Conservation (phyloP, 1,140 invertebrate genomes). For the Drusus annulatus region DNA sequence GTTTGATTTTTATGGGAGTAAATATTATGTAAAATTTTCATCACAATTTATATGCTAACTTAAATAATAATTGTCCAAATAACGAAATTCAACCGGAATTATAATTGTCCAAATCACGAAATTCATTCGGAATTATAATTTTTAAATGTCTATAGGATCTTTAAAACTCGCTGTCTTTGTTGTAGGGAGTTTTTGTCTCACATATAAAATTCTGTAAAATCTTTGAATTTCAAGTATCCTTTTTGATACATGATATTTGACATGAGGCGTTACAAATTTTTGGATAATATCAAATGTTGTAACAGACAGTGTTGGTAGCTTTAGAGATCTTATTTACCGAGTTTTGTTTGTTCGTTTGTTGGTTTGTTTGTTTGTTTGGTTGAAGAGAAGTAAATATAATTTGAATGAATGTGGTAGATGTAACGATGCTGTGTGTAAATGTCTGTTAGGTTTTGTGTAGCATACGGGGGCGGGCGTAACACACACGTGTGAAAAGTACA, state of each 20-base stretch:
- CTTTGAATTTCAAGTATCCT: too few relatives aligned
- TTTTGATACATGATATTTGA: too few relatives aligned
- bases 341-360: neutral
- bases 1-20: too few relatives aligned
- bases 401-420: neutral
- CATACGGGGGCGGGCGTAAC: conserved; percentile 37
- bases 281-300: neutral
- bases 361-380: too few relatives aligned
- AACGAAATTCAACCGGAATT: conserved; percentile 14
- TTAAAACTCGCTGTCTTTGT: conserved; percentile 14
- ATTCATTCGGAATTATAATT: conserved; percentile 4
- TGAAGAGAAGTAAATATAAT: conserved; percentile 11
- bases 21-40: too few relatives aligned
- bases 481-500: conserved; percentile 58
- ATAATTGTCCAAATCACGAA: neutral
- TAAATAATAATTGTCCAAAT: too few relatives aligned
- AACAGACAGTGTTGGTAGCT: conserved; percentile 7
- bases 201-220: too few relatives aligned
- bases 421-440: conserved; percentile 14
- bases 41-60: too few relatives aligned
- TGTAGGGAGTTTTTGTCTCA: neutral
- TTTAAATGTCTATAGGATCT: conserved; percentile 17
- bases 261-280: neutral
- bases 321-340: conserved; percentile 9
- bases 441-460: conserved; percentile 23